phyloP scores from a whole-genome alignment of 2,113 vertebrate species.

The Rattus norvegicus region DNA sequence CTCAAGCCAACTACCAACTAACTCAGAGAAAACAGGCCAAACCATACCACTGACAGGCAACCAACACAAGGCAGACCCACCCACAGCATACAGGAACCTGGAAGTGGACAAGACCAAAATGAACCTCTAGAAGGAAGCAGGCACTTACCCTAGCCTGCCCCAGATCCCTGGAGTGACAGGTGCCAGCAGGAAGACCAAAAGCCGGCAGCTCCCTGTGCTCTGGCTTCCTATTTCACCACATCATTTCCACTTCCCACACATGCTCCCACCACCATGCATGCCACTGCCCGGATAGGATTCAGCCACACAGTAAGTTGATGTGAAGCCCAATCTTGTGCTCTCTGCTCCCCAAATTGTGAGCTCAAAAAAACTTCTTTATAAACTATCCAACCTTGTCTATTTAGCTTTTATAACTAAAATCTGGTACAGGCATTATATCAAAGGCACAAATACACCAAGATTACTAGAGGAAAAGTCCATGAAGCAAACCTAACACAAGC shows the following conservation, averaged over 20 bases:
- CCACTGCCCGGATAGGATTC: not conserved
- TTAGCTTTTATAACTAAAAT: not conserved
- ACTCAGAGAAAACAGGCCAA: too few relatives aligned
- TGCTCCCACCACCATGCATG: not conserved
- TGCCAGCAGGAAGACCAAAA: not conserved
- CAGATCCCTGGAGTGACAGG: not conserved
- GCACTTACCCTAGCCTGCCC: not conserved
- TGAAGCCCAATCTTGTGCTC: not conserved
- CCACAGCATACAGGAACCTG: not conserved
- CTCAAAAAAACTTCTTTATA: not conserved
- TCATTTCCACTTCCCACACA: not conserved
- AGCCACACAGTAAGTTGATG: not conserved
- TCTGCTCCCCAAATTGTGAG: not conserved
- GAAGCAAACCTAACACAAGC: not conserved
- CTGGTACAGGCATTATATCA: not conserved
- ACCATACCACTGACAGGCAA: too few relatives aligned
- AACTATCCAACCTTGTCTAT: not conserved
- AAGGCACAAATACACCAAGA: not conserved
- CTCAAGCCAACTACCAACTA: not conserved
- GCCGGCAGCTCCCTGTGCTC: not conserved
- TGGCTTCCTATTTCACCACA: not conserved
- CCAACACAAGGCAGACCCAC: not conserved
- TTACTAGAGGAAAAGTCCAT: not conserved
- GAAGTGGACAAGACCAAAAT: not conserved
- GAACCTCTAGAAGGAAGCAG: not conserved